phyloP scores from a whole-genome alignment of 2,797 vertebrate genomes.

The Silurus lanzhouensis region DNA sequence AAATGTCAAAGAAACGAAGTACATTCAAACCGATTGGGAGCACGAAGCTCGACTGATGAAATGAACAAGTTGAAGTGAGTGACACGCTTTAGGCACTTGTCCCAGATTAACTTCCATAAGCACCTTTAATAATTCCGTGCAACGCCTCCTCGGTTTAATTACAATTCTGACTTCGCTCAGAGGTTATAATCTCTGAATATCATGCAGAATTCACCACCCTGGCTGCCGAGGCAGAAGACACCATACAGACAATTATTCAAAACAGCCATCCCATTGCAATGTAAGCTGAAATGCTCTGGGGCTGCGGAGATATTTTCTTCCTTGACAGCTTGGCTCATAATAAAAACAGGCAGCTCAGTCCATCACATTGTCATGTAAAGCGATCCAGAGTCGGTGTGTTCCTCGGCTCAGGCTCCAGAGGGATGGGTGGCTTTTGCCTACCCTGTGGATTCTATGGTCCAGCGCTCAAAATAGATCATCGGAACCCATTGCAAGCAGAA shows the following conservation, averaged over 20 bases:
- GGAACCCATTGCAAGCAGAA: conserved; percentile 76
- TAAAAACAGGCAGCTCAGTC: conserved; percentile 72
- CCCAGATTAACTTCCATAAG: conserved; percentile 56
- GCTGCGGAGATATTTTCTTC: conserved; percentile 49
- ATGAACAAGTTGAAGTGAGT: conserved; percentile 49
- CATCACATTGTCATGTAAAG: conserved; percentile 76
- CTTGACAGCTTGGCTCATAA: conserved; percentile 63
- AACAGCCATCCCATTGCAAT: conserved; percentile 42
- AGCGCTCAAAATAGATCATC: conserved; percentile 79
- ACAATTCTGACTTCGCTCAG: conserved; percentile 46
- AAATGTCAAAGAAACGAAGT: conserved; percentile 53
- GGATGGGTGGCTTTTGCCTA: conserved; percentile 72
- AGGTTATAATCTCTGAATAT: conserved; percentile 47
- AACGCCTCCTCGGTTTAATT: conserved; percentile 54
- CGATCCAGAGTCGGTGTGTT: conserved; percentile 66
- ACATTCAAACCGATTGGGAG: conserved; percentile 35
- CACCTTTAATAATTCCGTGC: conserved; percentile 53
- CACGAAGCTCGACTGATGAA: conserved; percentile 43
- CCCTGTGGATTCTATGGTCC: conserved; percentile 78
- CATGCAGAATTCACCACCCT: conserved; percentile 33
- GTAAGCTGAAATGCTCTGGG: conserved; percentile 47
- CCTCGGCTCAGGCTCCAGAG: conserved; percentile 68
- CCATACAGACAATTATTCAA: conserved; percentile 46
- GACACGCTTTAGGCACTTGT: conserved; percentile 54
- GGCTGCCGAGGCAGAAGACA: conserved; percentile 34